These are phyloP conservation scores for Zaprionus nigranus DNA, from an alignment of 1,140 invertebrate genomes.

Conservation along the genomic window DNA sequence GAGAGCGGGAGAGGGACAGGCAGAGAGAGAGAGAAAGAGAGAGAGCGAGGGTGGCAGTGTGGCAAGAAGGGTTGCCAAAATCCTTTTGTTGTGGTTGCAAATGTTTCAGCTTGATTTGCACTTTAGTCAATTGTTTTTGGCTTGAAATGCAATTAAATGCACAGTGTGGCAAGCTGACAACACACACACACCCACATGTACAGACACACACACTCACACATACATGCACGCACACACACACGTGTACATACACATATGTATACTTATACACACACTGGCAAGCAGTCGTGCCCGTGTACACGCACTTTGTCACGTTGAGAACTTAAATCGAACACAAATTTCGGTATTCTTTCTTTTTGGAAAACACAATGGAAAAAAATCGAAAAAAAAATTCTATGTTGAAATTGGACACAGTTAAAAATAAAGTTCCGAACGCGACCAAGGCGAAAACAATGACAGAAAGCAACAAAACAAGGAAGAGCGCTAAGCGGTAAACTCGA, in stretches of 20 bases:
- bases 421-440: constrained; percentile 10
- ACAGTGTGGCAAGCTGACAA: constrained; percentile 7
- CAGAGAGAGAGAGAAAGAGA: neutral
- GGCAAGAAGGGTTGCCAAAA: constrained; percentile 23
- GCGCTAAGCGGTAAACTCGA: constrained; percentile 4
- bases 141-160: constrained; percentile 16
- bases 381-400: neutral
- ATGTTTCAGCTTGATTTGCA: constrained; percentile 25
- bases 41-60: neutral
- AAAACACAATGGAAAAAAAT: neutral
- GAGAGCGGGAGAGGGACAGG: neutral
- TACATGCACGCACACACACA: neutral
- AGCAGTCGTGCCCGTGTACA: neutral
- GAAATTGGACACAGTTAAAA: neutral
- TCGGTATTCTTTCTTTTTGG: neutral
- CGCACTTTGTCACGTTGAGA: neutral
- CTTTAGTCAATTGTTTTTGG: constrained; percentile 29
- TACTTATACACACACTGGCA: neutral
- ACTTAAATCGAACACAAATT: neutral
- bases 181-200: neutral
- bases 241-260: neutral
- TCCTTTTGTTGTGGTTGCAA: constrained; percentile 14
- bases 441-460: neutral
- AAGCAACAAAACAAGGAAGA: neutral
- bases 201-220: neutral